Evolutionary conservation across 92 coral and sea anemone species (phyloP).

Genomic region (Phenganax stokvisi): DNA sequence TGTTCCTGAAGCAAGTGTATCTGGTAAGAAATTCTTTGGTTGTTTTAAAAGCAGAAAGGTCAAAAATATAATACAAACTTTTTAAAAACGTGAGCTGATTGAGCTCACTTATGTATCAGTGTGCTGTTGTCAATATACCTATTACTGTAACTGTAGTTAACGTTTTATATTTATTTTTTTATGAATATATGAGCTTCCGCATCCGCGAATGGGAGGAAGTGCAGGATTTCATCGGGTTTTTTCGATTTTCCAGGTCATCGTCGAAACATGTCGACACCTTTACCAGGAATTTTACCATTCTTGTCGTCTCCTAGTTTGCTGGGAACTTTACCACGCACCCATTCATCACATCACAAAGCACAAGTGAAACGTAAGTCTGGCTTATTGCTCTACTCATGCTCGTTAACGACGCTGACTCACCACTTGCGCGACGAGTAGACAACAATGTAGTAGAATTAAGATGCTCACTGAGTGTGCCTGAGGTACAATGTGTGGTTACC

Average conservation of each 20-base stretch:
- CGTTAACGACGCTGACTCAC: neutral
- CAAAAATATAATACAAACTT: no score
- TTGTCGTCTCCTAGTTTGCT: slow-evolving; percentile 32
- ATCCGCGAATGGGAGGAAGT: no score
- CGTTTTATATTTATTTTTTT: no score
- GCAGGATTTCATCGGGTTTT: neutral
- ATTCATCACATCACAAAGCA: neutral
- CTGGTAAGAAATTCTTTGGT: slow-evolving; percentile 1
- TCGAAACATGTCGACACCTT: slow-evolving; percentile 35
- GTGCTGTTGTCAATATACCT: no score
- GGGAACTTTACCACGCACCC: slow-evolving; percentile 5
- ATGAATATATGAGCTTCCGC: no score
- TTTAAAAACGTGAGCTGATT: no score
- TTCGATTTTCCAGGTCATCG: slow-evolving; percentile 29
- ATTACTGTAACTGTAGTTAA: no score
- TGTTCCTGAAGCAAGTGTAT: neutral
- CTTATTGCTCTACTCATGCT: neutral
- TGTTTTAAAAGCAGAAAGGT: neutral
- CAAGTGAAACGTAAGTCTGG: neutral
- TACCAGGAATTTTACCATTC: slow-evolving; percentile 35
- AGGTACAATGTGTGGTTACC: no score
- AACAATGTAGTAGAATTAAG: no score
- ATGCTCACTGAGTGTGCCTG: no score
- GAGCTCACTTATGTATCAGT: no score
- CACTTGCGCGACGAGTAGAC: neutral